Conservation (phyloP, 2,797 vertebrate species). For the Mus minutoides region DNA sequence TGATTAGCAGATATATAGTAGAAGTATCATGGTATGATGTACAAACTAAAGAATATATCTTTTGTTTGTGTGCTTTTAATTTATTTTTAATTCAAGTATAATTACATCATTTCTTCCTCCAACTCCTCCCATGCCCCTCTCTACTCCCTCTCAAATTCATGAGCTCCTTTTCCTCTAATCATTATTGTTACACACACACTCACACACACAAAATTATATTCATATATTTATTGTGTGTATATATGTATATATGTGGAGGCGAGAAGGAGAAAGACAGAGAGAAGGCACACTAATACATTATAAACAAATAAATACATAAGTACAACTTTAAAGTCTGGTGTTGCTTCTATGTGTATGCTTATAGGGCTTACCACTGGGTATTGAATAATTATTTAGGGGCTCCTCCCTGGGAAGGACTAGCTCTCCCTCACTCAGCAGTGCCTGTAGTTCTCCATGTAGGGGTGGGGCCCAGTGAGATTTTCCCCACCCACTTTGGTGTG, state of each 20-base stretch:
- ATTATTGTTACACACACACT: neutral
- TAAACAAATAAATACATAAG: neutral
- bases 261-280: neutral
- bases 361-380: neutral
- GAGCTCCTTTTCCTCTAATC: neutral
- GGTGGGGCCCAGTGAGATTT: neutral
- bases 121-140: neutral
- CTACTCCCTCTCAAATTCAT: neutral
- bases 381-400: neutral
- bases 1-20: no score
- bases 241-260: neutral
- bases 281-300: neutral
- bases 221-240: neutral
- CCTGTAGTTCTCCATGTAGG: neutral
- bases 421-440: neutral
- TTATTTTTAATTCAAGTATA: neutral
- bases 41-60: neutral
- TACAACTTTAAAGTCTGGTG: neutral
- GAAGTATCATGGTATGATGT: neutral
- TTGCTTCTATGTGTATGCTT: neutral
- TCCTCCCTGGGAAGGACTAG: neutral
- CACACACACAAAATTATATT: neutral
- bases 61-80: neutral
- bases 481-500: neutral
- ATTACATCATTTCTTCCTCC: neutral